Conservation (phyloP, 2,113 vertebrate genomes). For the Ursus arctos region DNA sequence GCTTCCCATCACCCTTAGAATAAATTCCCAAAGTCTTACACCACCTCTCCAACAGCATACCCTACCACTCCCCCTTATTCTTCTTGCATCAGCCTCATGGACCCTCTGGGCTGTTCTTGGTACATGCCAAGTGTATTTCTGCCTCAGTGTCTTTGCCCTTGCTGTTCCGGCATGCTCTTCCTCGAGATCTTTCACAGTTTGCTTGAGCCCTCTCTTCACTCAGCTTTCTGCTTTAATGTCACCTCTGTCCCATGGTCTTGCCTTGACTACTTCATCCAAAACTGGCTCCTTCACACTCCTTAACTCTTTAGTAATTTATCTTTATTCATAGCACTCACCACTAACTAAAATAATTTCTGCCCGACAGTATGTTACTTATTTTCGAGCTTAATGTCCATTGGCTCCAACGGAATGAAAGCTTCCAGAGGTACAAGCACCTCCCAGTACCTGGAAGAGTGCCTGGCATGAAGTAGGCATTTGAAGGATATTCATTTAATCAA, state of each 20-base stretch:
- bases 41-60: background rate
- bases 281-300: background rate
- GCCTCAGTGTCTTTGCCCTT: background rate
- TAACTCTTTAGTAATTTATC: background rate
- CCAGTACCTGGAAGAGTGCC: background rate
- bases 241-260: background rate
- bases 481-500: background rate
- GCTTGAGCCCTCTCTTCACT: background rate
- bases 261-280: background rate
- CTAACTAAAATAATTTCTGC: background rate
- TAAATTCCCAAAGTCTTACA: background rate
- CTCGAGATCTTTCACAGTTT: background rate
- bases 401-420: background rate
- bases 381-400: background rate
- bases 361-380: background rate
- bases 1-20: background rate
- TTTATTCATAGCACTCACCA: slow-evolving; percentile 8
- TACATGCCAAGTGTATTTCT: slow-evolving; percentile 2
- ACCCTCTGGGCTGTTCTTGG: background rate
- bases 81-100: background rate
- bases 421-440: background rate
- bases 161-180: background rate
- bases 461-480: background rate
- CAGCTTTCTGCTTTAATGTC: background rate
- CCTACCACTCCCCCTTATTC: background rate